Base-by-base conservation (phyloP, 92 coral and sea anemone species). In the Heliopora coerulea region DNA sequence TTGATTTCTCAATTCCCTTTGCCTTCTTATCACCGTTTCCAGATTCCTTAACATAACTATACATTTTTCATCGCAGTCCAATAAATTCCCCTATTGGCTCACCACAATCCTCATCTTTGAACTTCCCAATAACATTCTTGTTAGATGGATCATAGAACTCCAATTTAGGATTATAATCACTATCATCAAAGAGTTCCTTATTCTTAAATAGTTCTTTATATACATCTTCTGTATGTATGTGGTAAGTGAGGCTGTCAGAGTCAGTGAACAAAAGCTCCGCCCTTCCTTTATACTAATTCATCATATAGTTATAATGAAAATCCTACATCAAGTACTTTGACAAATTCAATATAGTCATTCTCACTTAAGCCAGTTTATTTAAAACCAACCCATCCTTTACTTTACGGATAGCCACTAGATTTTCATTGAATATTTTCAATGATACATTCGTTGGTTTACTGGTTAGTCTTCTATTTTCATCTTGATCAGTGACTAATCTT, bases 241-340 rank as follows among this genome's bases (percentile, higher is more conserved):
- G 46, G 27, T 72, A 80, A 23, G 46, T 32, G 24, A 80, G 58
- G 23, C 62, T 40, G 54, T 70, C 79, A 0, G 72, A 41, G 23
- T 80, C 79, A 0, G 73, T 80, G 57, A 72, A 80, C 25, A 72
- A 29, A 8, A 80, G 24, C 21, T 72, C 72, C 3, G 65, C 63
- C 20, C 33, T 46, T 0, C 19, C 49, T 14, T 40, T 41, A 37
- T 70, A 80, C 57, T 58, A 72, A 11, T 8, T 35, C 29, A 30
- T 72, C 12, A 80, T 48, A 32, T 48, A 62, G 65, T 80, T 72
- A 52, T 80, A 80, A 37, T 80, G 73, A n/a, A 80, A 72, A 37
- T 59, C 64, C 54, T 61, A 62, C 84, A 72, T 72, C 1, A 24
- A 44, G 13, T 63, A 39, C 64, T 80, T 80, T 2, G 61, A 49